Conservation (phyloP, 2,888 invertebrate genomes). For the Pachymerium ferrugineum region DNA sequence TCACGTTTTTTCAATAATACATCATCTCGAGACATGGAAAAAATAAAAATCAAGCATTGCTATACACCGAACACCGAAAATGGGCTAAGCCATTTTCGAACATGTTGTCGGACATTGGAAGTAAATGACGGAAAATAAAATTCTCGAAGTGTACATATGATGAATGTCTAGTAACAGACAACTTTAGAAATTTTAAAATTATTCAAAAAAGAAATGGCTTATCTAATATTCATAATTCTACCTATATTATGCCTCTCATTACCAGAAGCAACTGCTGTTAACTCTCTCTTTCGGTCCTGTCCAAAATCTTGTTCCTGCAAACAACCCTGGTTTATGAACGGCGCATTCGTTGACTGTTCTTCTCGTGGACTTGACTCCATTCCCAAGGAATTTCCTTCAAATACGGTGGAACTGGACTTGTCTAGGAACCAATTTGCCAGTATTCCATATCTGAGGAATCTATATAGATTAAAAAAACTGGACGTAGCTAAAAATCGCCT, state of each 20-base stretch:
- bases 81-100: not conserved
- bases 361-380: not conserved
- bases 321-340: not conserved
- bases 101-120: not conserved
- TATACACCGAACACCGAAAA: not conserved
- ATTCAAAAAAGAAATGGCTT: not conserved
- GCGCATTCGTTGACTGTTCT: slow-evolving; percentile 25
- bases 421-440: not conserved
- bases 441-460: not conserved
- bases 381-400: not conserved
- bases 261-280: too few relatives aligned
- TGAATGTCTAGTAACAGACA: not conserved
- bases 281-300: not conserved
- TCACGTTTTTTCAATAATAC: not conserved
- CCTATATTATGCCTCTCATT: not conserved
- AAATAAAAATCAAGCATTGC: not conserved
- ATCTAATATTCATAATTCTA: not conserved
- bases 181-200: not conserved
- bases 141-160: not conserved
- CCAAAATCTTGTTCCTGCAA: not conserved
- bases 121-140: not conserved
- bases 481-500: not conserved
- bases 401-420: not conserved
- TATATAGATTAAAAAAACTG: not conserved
- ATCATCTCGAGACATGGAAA: not conserved